Evolutionary conservation across 2,113 vertebrate genomes (phyloP).

Genomic region (Plotosus lineatus): DNA sequence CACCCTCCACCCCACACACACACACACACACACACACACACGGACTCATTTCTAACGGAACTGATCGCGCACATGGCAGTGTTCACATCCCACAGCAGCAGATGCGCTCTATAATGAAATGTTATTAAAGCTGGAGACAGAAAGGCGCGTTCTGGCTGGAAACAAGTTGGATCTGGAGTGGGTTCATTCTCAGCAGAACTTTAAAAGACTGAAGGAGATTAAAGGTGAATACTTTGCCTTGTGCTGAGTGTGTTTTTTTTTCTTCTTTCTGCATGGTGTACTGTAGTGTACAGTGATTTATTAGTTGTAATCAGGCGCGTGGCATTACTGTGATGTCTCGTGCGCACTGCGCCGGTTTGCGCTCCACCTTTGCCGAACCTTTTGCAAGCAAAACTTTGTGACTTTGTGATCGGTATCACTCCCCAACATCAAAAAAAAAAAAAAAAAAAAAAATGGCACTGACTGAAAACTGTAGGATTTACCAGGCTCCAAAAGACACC

Average conservation of each 20-base stretch:
- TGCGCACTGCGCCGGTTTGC: background rate
- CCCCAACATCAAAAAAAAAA: too few species aligned
- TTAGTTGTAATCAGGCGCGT: background rate
- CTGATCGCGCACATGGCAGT: background rate
- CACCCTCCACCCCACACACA: conserved; percentile 1
- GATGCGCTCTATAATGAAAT: background rate
- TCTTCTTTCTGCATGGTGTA: background rate
- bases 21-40: background rate
- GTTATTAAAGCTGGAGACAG: background rate
- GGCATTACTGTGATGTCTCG: background rate
- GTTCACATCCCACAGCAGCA: background rate
- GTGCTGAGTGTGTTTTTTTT: background rate
- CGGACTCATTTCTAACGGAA: conserved; percentile 25
- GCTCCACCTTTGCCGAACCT: background rate
- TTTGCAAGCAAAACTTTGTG: conserved; percentile 29
- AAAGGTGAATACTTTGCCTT: background rate
- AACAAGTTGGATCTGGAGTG: conserved; percentile 25
- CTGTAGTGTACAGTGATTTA: background rate
- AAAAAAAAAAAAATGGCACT: conserved; percentile 97
- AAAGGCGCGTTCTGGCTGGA: conserved; percentile 9
- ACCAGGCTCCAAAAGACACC: conserved; percentile 83
- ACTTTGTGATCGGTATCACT: background rate
- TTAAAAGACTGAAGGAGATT: conserved; percentile 1
- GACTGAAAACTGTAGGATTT: conserved; percentile 92
- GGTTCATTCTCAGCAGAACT: conserved; percentile 10